These are phyloP conservation scores for Diuraphis noxia DNA, from an alignment of 1,140 invertebrate species.

Conservation along the genomic window DNA sequence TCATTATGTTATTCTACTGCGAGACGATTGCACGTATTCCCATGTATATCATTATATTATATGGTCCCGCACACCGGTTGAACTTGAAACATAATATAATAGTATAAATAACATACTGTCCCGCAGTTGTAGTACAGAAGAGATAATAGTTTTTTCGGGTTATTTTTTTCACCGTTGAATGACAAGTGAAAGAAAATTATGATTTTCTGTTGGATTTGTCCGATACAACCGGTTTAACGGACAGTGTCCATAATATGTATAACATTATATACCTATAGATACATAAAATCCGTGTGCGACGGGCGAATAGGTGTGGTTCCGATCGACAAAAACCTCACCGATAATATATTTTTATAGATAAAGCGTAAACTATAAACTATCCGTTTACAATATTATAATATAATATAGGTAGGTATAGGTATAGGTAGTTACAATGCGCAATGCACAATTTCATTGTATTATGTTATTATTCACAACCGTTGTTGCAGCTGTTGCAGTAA, in stretches of 20 bases:
- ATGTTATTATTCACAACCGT: not conserved
- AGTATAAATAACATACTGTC: slow-evolving; percentile 1
- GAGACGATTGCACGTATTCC: not conserved
- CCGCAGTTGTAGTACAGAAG: not conserved
- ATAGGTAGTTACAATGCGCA: not conserved
- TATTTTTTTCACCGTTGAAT: not conserved
- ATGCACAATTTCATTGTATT: not conserved
- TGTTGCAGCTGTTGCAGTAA: not conserved
- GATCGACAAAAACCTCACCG: not conserved
- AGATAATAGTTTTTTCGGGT: not conserved
- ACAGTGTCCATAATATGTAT: not conserved
- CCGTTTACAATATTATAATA: not conserved
- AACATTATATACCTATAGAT: not conserved
- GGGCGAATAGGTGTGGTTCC: not conserved
- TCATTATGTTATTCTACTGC: not conserved
- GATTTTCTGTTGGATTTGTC: slow-evolving; percentile 13
- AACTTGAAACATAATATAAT: slow-evolving; percentile 5
- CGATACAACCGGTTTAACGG: slow-evolving; percentile 15
- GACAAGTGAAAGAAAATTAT: slow-evolving; percentile 24
- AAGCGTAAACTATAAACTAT: not conserved
- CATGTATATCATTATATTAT: not conserved
- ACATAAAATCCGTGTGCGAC: not conserved
- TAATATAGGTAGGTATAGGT: not conserved
- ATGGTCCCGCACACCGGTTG: not conserved
- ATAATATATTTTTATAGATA: slow-evolving; percentile 12